A percentile compares a stretch with the other conserved stretches of the same genome.
Evolutionary conservation across 2,113 vertebrate species (phyloP).

Genomic region (Corythaixoides concolor): DNA sequence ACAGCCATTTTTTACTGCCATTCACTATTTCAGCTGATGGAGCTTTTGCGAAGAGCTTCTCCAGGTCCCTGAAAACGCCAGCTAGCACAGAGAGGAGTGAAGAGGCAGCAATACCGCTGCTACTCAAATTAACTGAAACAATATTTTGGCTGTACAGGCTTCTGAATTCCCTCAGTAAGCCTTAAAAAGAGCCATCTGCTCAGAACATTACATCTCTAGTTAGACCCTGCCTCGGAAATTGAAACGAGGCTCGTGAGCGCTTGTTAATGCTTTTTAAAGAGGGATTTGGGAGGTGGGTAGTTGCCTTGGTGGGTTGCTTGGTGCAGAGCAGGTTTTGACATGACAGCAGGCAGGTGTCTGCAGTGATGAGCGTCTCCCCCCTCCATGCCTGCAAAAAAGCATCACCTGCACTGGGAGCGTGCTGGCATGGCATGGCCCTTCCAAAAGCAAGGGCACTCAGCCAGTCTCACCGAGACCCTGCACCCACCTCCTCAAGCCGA

Average conservation of each 20-base stretch:
- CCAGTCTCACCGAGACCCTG: rapidly evolving
- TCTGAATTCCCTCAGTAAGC: slow-evolving; percentile 72
- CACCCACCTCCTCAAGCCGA: rapidly evolving
- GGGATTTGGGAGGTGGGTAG: not conserved
- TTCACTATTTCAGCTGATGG: slow-evolving; percentile 12
- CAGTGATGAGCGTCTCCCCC: not conserved
- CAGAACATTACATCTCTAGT: slow-evolving; percentile 65
- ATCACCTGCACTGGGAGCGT: rapidly evolving
- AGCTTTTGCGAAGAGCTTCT: slow-evolving; percentile 27
- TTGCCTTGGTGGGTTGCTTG: not conserved
- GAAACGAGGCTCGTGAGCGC: slow-evolving; percentile 30
- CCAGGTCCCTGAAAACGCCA: slow-evolving; percentile 1
- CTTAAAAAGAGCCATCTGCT: slow-evolving; percentile 75
- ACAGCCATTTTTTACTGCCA: not conserved
- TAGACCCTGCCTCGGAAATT: slow-evolving; percentile 49
- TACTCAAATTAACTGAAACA: slow-evolving; percentile 73
- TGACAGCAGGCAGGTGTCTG: not conserved
- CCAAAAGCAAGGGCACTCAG: not conserved
- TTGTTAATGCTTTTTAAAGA: slow-evolving; percentile 2
- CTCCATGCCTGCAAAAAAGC: not conserved
- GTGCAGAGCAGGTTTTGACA: not conserved
- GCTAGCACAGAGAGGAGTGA: slow-evolving; percentile 48
- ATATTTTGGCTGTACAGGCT: slow-evolving; percentile 71
- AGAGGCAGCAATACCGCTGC: slow-evolving; percentile 62
- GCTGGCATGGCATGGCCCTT: rapidly evolving